Evolutionary conservation across 2,113 vertebrate genomes (phyloP), one percentile per base, ranked within the genome.

Genomic region (Damaliscus lunatus): DNA sequence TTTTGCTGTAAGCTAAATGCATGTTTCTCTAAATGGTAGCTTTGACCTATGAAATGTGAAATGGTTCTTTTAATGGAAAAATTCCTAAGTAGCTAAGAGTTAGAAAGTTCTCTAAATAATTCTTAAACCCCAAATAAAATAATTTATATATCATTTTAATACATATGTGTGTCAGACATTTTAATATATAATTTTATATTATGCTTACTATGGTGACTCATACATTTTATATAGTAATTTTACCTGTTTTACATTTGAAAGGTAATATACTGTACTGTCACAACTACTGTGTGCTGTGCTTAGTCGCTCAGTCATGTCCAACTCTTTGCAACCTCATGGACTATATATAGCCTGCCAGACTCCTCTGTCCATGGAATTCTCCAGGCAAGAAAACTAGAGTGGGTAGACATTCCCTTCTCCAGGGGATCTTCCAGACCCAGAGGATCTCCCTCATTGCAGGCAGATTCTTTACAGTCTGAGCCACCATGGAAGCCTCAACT

Each of bases 1-100:
- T 94, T 95, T 92, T 95, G 81, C 88, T 90, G 53, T 94, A 95
- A 95, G 21, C 94, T 96, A 97, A 97, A 95, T 89, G 25, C 29
- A 52, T 74, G 57, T 87, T 96, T 81, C 27, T 83, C 33, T 95
- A 94, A 97, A 92, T 88, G 64, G 13, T 23, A 67, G 25, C 57
- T 95, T 88, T 94, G 48, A 74, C 55, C 53, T 92, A 52, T 94
- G 53, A 92, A 94, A 96, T 0, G 2, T 95, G 53, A 95, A 97
- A 91, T 95, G 12, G 53, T 92, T 74, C 11, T 94, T 93, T 85
- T 92, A 95, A 92, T 84, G 17, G 27, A 78, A 92, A 96, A 86
- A 87, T 77, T 71, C 16, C 11, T 40, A 77, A 55, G 57, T 17
- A 94, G 40, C 17, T 86, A 48, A 88, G 48, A 89, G 19, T 67